phyloP scores from a whole-genome alignment of 2,797 vertebrate species.

The Periophthalmus magnuspinnatus region DNA sequence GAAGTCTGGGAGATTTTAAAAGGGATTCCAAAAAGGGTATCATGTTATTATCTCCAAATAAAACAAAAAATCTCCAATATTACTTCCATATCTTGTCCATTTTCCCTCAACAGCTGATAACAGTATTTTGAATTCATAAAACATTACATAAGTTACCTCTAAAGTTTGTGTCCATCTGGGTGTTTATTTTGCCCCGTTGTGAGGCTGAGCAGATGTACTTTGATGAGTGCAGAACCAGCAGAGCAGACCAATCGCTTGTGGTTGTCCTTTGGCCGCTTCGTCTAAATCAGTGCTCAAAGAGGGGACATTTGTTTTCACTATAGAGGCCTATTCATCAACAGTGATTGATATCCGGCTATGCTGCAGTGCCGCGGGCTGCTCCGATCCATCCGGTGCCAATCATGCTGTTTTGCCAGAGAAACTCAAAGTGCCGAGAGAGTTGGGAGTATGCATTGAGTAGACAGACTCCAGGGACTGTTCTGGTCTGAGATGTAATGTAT shows the following conservation, averaged over 20 bases:
- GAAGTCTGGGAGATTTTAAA: too few species aligned
- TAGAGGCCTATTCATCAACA: slow-evolving; percentile 65
- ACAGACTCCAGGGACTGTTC: slow-evolving; percentile 15
- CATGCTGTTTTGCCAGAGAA: slow-evolving; percentile 54
- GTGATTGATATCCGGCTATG: slow-evolving; percentile 70
- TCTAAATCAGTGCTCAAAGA: slow-evolving; percentile 68
- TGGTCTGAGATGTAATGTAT: not conserved
- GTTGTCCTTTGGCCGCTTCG: slow-evolving; percentile 66
- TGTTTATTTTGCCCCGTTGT: slow-evolving; percentile 45
- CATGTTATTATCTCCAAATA: too few species aligned
- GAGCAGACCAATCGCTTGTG: slow-evolving; percentile 46
- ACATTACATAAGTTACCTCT: slow-evolving; percentile 18
- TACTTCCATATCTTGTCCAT: too few species aligned
- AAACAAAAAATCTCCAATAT: too few species aligned
- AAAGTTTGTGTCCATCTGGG: slow-evolving; percentile 29
- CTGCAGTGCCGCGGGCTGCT: slow-evolving; percentile 58
- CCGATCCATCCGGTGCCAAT: slow-evolving; percentile 65
- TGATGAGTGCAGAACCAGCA: slow-evolving; percentile 47
- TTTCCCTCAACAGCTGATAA: not conserved
- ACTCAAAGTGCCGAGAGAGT: slow-evolving; percentile 39
- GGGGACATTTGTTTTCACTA: slow-evolving; percentile 63
- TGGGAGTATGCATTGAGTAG: slow-evolving; percentile 16
- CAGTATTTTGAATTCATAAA: not conserved
- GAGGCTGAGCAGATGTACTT: slow-evolving; percentile 55
- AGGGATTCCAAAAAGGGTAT: too few species aligned